Base-by-base conservation (phyloP, 53 echinoderm and acorn worm genomes). In the Antedon mediterranea region DNA sequence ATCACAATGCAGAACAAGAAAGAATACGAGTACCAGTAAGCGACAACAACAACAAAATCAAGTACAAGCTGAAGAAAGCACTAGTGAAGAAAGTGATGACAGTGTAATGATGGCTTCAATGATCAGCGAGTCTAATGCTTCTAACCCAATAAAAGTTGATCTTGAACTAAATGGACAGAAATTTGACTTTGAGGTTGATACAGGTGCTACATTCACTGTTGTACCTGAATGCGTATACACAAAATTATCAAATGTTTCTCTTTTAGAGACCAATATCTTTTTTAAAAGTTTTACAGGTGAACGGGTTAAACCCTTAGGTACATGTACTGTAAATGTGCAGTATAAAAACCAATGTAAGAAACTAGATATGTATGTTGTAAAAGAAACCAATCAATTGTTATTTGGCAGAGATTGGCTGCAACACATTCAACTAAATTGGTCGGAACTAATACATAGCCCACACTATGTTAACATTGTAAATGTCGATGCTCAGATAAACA, bases 401-500 rank as follows among this genome's bases (percentile, higher is more conserved):
- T 80, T 80, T 73, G 81, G 42, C 30, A 72, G 74, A 73, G 74
- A 80, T 34, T 80, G 73, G 81, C 41, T 80, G 43, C 42, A 34
- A 74, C 30, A 80, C 31, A 32, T 80, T 71, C 73, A 43, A 33
- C 31, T 80, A 73, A 74, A 80, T 80, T 80, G 81, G 81, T 32
- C 81, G 34, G 71, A 80, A 72, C 20, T 80, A 73, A 30, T 80
- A 29, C 20, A 80, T 34, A 80, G 34, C 34, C 27, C 34, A 42
- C 33, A 80, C 32, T 32, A 80, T 73, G 80, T 79, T 32, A 79
- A 79, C 32, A 71, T 71, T 26, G 79, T 79, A 71, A 20, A n/a
- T 3, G 76, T 31, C 79, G 18, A 57, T 43, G 57, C 20, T 57
- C 71, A 79, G 28, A 32, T 79, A 70, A 79, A 77, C 3, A 79